phyloP scores from a whole-genome alignment of 1,140 invertebrate species.

The Cherax quadricarinatus region DNA sequence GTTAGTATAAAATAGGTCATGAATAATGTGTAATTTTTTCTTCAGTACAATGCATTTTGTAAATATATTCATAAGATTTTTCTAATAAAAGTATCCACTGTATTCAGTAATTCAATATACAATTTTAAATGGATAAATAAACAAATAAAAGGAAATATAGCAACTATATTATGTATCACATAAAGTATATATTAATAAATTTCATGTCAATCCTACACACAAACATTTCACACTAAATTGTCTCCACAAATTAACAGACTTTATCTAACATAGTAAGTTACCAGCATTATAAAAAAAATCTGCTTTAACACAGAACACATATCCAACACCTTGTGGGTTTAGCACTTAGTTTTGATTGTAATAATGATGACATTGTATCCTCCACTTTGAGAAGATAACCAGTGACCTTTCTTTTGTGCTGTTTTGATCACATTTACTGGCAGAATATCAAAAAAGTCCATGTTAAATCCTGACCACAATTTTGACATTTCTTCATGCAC shows the following conservation, averaged over 20 bases:
- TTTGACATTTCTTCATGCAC: too few species aligned
- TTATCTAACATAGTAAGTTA: neutral
- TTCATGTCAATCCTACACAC: neutral
- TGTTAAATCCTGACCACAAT: too few species aligned
- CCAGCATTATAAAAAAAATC: neutral
- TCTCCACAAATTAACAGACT: neutral
- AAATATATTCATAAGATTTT: constrained; percentile 35
- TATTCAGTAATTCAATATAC: neutral
- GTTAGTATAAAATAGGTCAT: neutral
- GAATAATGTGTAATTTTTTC: constrained; percentile 27
- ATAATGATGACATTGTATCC: neutral
- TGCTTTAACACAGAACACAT: neutral
- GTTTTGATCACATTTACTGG: too few species aligned
- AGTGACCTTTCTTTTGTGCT: too few species aligned
- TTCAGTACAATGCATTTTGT: constrained; percentile 44
- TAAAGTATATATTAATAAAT: neutral
- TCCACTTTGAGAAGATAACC: neutral
- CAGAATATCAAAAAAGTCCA: too few species aligned
- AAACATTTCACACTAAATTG: neutral
- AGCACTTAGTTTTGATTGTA: too few species aligned
- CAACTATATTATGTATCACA: neutral
- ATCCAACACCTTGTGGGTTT: too few species aligned
- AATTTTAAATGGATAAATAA: neutral
- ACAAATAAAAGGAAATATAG: neutral
- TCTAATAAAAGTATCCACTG: neutral